Evolutionary conservation across 2,797 vertebrate genomes (phyloP).

Genomic region (Siniperca undulata): DNA sequence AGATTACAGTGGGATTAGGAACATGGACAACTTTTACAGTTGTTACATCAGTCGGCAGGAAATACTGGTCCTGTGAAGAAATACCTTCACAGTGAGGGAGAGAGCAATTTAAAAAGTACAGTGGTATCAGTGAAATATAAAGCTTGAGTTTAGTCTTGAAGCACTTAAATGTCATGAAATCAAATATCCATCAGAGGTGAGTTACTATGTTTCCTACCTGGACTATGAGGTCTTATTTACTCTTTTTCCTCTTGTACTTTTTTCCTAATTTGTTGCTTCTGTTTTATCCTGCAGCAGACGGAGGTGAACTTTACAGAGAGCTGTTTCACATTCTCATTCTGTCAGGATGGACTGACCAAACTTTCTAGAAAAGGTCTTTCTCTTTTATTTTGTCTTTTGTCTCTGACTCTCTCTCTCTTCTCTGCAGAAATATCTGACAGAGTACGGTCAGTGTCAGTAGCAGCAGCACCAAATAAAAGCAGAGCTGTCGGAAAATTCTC

Average conservation of each 20-base stretch:
- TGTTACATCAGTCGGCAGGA: background rate
- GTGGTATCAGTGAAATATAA: background rate
- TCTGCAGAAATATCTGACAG: constrained; percentile 11
- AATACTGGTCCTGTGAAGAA: background rate
- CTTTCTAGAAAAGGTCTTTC: constrained; percentile 49
- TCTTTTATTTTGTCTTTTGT: constrained; percentile 15
- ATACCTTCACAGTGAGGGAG: background rate
- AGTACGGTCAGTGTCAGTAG: background rate
- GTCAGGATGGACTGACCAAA: constrained; percentile 21
- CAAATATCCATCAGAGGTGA: background rate
- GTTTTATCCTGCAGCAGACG: constrained; percentile 20
- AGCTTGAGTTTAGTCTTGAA: background rate
- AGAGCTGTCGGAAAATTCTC: background rate
- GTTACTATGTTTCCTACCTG: background rate
- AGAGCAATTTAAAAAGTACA: background rate
- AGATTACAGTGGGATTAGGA: background rate
- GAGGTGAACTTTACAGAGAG: constrained; percentile 49
- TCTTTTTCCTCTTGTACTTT: constrained; percentile 13
- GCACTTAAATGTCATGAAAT: constrained; percentile 36
- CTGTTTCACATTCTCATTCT: constrained; percentile 40
- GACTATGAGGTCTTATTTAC: constrained; percentile 16
- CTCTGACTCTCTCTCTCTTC: background rate
- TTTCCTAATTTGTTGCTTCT: constrained; percentile 41
- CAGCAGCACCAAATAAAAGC: background rate
- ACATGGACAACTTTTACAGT: background rate